Base-by-base conservation (phyloP, 2,113 vertebrate genomes). In the Falco punctatus region DNA sequence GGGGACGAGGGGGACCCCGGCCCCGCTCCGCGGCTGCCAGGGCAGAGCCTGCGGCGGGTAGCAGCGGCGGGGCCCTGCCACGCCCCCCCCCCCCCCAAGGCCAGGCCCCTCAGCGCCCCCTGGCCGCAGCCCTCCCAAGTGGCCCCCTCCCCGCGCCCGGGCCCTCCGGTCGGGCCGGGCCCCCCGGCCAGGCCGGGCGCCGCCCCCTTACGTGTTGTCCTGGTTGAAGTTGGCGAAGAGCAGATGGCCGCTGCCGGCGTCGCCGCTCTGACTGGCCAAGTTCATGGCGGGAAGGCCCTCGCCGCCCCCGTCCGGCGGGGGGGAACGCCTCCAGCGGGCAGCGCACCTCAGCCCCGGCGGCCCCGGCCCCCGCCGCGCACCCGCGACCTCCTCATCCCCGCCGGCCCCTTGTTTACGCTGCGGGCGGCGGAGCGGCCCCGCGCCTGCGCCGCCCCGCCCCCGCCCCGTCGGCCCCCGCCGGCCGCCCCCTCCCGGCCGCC, bases 151-250 rank as follows among this genome's bases (percentile, higher is more conserved):
- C 32, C 51, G 18, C 35, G 21, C 20, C 71, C 67, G 38, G 26
- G 20, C 22, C 15, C 69, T 79, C 83, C 94, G 35, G 35, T 38
- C 35, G 35, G 35, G 35, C 35, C 35, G 35, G 35, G 35, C 35
- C 35, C 35, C 35, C 35, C 35, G 35, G 35, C 35, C 35, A 38
- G 35, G 35, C 35, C 35, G 35, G 35, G 35, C 35, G 35, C 35
- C 35, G 35, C 35, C 77, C 97, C 93, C 99, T 99, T 99, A 99
- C 99, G 99, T 99, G 98, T 99, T 99, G 96, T 99, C 99, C 98
- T 99, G 99, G 98, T 99, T 99, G 96, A 99, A 99, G 99, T 99
- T 99, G 97, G 99, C 99, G 98, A 99, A 99, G 93, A 99, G 99
- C 96, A 99, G 99, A 98, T 99, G 99, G 98, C 98, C 98, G 80